Evolutionary conservation across 1,140 invertebrate genomes (phyloP).

Genomic region (Penaeus vannamei): DNA sequence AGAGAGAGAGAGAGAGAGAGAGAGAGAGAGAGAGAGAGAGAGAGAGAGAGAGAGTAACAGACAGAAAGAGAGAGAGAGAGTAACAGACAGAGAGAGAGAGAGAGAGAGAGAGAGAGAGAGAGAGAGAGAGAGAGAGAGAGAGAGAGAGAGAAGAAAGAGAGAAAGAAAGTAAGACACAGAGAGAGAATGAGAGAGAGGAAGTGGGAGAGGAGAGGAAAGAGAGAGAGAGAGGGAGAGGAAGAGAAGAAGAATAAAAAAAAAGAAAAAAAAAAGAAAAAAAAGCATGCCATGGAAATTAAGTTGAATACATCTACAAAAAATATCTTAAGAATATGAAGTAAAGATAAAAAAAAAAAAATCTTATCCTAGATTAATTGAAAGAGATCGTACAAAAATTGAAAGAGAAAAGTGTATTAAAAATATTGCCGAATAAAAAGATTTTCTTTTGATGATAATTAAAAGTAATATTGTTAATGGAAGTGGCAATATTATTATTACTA

Average conservation of each 20-base stretch:
- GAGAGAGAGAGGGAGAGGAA: not conserved
- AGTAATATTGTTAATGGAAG: too few relatives aligned
- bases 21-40: not conserved
- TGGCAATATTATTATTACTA: too few relatives aligned
- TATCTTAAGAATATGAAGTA: too few relatives aligned
- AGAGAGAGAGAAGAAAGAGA: not conserved
- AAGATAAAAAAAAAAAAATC: too few relatives aligned
- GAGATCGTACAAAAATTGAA: too few relatives aligned
- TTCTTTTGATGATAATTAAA: too few relatives aligned
- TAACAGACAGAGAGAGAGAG: too few relatives aligned
- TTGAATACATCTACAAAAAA: too few relatives aligned
- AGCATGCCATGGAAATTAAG: too few relatives aligned
- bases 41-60: not conserved
- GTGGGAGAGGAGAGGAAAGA: not conserved
- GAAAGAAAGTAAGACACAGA: not conserved
- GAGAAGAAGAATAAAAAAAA: conserved; percentile 6
- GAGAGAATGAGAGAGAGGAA: not conserved
- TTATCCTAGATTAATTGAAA: too few relatives aligned
- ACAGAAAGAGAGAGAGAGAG: not conserved
- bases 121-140: not conserved
- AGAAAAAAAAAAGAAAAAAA: not conserved
- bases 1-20: not conserved
- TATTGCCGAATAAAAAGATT: too few relatives aligned
- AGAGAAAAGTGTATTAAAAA: too few relatives aligned
- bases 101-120: not conserved